A percentile compares a stretch with the other conserved stretches of the same genome.
These are phyloP conservation scores for Beris morrisii DNA, from an alignment of 2,888 invertebrate species.

Conservation along the genomic window DNA sequence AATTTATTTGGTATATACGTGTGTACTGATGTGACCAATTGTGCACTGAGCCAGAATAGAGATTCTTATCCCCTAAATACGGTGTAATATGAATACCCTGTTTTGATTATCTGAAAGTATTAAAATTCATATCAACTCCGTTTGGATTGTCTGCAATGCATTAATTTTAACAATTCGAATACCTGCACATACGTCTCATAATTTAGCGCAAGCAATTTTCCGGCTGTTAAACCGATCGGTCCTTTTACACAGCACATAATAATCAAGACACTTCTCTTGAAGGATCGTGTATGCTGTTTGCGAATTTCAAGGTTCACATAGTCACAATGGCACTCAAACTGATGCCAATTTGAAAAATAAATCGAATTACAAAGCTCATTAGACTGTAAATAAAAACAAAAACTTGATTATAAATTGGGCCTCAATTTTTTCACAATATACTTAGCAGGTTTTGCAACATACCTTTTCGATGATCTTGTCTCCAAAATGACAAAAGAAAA, in stretches of 20 bases:
- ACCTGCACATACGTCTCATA: slow-evolving; percentile 24
- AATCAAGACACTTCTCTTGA: slow-evolving; percentile 7
- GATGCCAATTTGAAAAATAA: slow-evolving; percentile 24
- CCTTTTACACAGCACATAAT: slow-evolving; percentile 18
- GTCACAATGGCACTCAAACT: slow-evolving; percentile 17
- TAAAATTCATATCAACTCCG: slow-evolving; percentile 4
- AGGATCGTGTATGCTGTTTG: slow-evolving; percentile 2
- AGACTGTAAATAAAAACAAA: slow-evolving; percentile 10
- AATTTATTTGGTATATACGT: too few species aligned
- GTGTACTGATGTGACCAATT: too few species aligned
- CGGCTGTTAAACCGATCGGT: slow-evolving; percentile 5
- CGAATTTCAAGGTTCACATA: not conserved
- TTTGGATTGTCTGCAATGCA: not conserved
- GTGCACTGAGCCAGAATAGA: too few species aligned
- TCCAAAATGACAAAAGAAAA: slow-evolving; percentile 62
- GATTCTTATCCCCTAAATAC: slow-evolving; percentile 41
- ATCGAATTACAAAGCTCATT: slow-evolving; percentile 10
- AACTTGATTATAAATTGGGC: not conserved
- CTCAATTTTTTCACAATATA: not conserved
- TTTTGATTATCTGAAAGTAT: slow-evolving; percentile 49
- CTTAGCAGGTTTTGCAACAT: slow-evolving; percentile 6
- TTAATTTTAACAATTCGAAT: not conserved
- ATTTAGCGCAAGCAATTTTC: slow-evolving; percentile 5
- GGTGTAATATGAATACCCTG: slow-evolving; percentile 53
- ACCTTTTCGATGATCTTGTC: slow-evolving; percentile 62